Evolutionary conservation across 30 jellyfish, hydroid and myxozoan genomes (phyloP).

Genomic region (Catostylus mosaicus): DNA sequence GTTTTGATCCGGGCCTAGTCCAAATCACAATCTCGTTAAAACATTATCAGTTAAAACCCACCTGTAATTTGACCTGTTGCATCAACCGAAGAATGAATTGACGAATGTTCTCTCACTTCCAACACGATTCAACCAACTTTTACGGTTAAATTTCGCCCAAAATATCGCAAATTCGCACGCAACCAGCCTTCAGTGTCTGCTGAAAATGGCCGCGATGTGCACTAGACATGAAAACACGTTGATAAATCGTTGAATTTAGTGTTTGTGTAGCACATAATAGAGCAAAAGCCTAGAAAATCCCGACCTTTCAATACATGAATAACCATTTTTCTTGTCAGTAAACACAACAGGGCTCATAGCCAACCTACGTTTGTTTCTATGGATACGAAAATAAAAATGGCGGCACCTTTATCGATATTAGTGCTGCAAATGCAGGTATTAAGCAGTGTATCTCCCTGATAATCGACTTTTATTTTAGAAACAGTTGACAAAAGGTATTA

Average conservation of each 20-base stretch:
- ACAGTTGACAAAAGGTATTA: too few species aligned
- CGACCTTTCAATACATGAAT: constrained; percentile 32
- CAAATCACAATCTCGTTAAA: neutral
- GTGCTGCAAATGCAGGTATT: neutral
- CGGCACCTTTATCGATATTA: neutral
- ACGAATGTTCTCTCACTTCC: neutral
- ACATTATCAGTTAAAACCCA: neutral
- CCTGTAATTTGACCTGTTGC: neutral
- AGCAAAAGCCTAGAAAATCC: constrained; percentile 25
- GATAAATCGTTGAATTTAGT: neutral
- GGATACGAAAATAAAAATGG: constrained; percentile 1
- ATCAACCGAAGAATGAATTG: neutral
- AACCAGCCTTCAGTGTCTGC: neutral
- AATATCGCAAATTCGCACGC: neutral
- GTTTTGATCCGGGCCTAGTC: neutral
- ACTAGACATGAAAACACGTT: neutral
- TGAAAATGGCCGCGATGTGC: neutral
- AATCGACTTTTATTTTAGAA: too few species aligned
- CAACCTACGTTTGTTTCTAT: constrained; percentile 9
- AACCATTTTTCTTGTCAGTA: constrained; percentile 38
- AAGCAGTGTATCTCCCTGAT: too few species aligned
- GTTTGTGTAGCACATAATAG: constrained; percentile 20
- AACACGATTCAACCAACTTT: too few species aligned
- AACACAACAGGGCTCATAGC: constrained; percentile 17
- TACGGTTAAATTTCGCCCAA: neutral